Base-by-base conservation (phyloP, 2,888 invertebrate species). In the Heteromurus nitidus region DNA sequence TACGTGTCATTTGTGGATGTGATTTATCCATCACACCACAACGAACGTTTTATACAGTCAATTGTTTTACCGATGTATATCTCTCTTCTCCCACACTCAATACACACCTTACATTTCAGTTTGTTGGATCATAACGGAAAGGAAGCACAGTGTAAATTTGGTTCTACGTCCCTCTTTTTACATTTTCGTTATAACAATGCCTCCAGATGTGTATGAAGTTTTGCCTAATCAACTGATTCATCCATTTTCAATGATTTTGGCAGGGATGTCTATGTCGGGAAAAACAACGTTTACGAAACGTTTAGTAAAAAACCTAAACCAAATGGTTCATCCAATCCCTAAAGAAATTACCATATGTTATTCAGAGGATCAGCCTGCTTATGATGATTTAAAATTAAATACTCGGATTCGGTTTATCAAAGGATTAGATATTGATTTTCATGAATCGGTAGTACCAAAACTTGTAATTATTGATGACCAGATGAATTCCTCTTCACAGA, bases 391-490 rank as follows among this genome's bases (percentile, higher is more conserved):
- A 53, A 3, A n/a, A 53, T 7, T 7, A 53, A n/a, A 47, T 47
- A 3, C 11, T 3, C 11, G 22, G 50, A 13, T 26, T 55, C 0
- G 22, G 53, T 62, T 69, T 62, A 7, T 65, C 5, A 42, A 26
- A 44, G 65, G 65, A 44, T 2, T 65, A 22, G n/a, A 65, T 24
- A 22, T 65, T 13, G 65, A 65, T 22, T 42, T 3, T 22, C 3
- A 20, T 3, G 3, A 42, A 1, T 16, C 7, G 11, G 2, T 11
- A 0, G 20, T 1, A 7, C 50, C 50, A 30, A 31, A 7, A 16
- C 1, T 64, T 13, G 1, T 65, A 13, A 22, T 75, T 3, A 53
- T 73, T 11, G 80, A 80, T 68, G 80, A 80, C 30, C 73, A 73
- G 31, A 80, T 80, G 67, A 18, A n/a, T 0, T 47, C 72, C 13